Evolutionary conservation across 64 coral and sea anemone species (phyloP).

Genomic region (Acropora tenuis): DNA sequence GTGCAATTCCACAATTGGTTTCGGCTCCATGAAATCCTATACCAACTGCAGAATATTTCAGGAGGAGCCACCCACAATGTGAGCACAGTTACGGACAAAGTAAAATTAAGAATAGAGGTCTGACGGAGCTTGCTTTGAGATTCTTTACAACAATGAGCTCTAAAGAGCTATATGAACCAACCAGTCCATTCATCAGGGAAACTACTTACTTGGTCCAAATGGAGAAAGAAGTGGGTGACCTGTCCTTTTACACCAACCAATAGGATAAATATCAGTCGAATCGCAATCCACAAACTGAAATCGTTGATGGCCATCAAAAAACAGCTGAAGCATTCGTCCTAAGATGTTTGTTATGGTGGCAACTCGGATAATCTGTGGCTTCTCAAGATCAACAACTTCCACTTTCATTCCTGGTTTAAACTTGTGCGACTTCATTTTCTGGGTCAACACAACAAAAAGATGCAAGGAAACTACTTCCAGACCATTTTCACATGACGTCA

Average conservation of each 20-base stretch:
- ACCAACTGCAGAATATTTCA: too few species aligned
- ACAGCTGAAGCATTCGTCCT: constrained; percentile 86
- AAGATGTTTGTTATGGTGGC: constrained; percentile 94
- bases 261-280: constrained; percentile 80
- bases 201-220: constrained; percentile 88
- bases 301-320: constrained; percentile 89
- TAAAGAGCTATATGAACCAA: too few species aligned
- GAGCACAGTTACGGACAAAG: too few species aligned
- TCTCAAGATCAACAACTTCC: constrained; percentile 89
- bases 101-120: too few species aligned
- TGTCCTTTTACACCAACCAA: constrained; percentile 97
- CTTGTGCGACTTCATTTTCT: constrained; percentile 87
- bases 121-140: too few species aligned
- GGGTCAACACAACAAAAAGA: not conserved
- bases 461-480: too few species aligned
- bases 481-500: too few species aligned
- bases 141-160: too few species aligned
- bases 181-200: not conserved
- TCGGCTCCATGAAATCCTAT: too few species aligned
- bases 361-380: constrained; percentile 78
- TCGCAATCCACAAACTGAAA: constrained; percentile 99
- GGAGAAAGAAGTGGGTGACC: constrained; percentile 82
- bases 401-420: constrained; percentile 94
- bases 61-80: too few species aligned
- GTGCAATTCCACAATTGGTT: too few species aligned